Conservation (phyloP, 2,797 vertebrate species). For the Peromyscus nudipes region DNA sequence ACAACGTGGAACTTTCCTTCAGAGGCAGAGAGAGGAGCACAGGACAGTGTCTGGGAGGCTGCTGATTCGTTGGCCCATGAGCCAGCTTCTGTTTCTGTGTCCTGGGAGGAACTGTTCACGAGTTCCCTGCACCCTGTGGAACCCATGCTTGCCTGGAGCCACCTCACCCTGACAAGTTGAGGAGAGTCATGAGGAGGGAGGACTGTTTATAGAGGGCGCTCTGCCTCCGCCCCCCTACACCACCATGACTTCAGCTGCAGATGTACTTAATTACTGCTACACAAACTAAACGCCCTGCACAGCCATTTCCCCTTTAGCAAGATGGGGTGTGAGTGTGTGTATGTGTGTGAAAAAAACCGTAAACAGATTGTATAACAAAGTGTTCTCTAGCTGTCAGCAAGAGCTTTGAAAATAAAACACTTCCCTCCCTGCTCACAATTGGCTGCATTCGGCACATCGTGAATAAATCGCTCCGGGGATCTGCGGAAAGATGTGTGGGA, state of each 20-base stretch:
- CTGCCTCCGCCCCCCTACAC: constrained; percentile 65
- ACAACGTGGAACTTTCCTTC: background rate
- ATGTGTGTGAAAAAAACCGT: constrained; percentile 84
- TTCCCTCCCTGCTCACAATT: constrained; percentile 91
- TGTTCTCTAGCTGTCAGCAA: constrained; percentile 92
- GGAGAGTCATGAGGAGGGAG: constrained; percentile 67
- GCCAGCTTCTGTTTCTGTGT: background rate
- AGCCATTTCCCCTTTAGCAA: constrained; percentile 88
- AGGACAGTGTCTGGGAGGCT: accelerated
- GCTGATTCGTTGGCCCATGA: accelerated
- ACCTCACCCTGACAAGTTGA: constrained; percentile 69
- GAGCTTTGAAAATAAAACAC: constrained; percentile 91
- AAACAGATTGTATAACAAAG: constrained; percentile 93
- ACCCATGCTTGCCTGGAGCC: constrained; percentile 78
- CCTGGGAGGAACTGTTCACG: constrained; percentile 42
- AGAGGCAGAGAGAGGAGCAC: background rate
- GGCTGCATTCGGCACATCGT: constrained; percentile 91
- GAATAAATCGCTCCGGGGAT: constrained; percentile 91
- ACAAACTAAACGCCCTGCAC: constrained; percentile 85
- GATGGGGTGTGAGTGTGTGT: constrained; percentile 69
- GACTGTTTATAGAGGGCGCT: constrained; percentile 82
- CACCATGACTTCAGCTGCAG: constrained; percentile 82
- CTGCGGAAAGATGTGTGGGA: constrained; percentile 92
- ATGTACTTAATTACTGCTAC: constrained; percentile 89
- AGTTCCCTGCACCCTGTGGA: constrained; percentile 85